Evolutionary conservation across 2,888 invertebrate genomes (phyloP).

Genomic region (Diarsia rubi): DNA sequence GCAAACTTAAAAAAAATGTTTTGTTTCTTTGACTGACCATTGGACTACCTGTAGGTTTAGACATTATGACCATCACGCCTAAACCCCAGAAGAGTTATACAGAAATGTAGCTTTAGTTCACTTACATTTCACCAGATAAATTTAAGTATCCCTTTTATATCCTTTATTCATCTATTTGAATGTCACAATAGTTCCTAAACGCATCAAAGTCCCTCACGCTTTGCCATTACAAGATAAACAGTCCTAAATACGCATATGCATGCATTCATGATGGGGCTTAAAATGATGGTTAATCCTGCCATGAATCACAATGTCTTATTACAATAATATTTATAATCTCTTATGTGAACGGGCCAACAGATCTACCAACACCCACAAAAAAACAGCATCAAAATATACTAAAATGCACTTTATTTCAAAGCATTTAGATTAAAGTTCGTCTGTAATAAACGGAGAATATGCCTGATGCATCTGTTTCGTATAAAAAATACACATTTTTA

Average conservation of each 20-base stretch:
- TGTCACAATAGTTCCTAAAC: slow-evolving; percentile 27
- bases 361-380: slow-evolving; percentile 63
- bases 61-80: too few relatives aligned
- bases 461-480: slow-evolving; percentile 66
- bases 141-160: not conserved
- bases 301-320: slow-evolving; percentile 74
- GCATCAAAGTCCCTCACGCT: slow-evolving; percentile 16
- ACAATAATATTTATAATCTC: slow-evolving; percentile 78
- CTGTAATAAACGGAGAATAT: slow-evolving; percentile 52
- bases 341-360: slow-evolving; percentile 71
- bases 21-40: not conserved
- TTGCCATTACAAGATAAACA: slow-evolving; percentile 55
- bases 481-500: slow-evolving; percentile 66
- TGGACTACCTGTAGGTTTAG: not conserved
- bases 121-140: not conserved
- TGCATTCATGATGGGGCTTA: slow-evolving; percentile 63
- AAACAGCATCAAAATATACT: slow-evolving; percentile 28
- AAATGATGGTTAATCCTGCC: slow-evolving; percentile 71
- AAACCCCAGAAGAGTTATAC: not conserved
- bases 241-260: slow-evolving; percentile 56
- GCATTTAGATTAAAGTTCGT: slow-evolving; percentile 41
- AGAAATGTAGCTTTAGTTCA: not conserved
- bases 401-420: slow-evolving; percentile 54
- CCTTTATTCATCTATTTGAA: slow-evolving; percentile 13
- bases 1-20: too few relatives aligned